Base-by-base conservation (phyloP, 1,140 invertebrate species). In the Drosophila mojavensis region DNA sequence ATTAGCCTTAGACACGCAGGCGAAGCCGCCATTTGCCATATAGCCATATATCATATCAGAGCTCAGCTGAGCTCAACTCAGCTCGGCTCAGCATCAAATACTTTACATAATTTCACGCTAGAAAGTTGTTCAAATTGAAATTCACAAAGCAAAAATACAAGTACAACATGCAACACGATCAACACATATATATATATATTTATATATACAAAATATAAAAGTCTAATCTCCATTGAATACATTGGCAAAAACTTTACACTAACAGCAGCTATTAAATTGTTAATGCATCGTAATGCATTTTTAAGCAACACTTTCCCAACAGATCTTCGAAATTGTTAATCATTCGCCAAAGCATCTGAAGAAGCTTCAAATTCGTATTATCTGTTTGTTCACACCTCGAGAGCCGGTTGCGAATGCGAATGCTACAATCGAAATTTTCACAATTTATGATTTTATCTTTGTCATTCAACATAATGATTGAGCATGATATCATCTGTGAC, bases 51-150 rank as follows among this genome's bases (percentile, higher is more conserved):
- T 36, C 33, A 30, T 5, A 24, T 30, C 33, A 39, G 36, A 39
- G 36, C 36, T 13, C 10, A 13, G 36, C 33, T 36, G 9, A 36
- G 3, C 36, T 11, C 11, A 13, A 9, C 36, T 39, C 11, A 13
- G 36, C 36, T 11, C 3, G 11, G 36, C 36, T 39, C 69, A 74
- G 61, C 65, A 76, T 68, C 68, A 39, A 45, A 54, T 79, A 78
- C 78, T 89, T 84, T 78, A 79, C 80, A 88, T 88, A 79, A 88
- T 79, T 78, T 78, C 74, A 84, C 84, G 78, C 85, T 88, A 84
- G 84, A 88, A 88, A 88, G 84, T 88, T 89, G 77, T 80, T 77
- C 70, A 81, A 88, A 89, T 75, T 71, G 70, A 88, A 89, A 89
- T 78, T 74, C 73, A 55, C 67, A 76, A 85, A 81, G 63, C 20